Conservation (phyloP, 2,888 invertebrate genomes). For the Acleris cristana region DNA sequence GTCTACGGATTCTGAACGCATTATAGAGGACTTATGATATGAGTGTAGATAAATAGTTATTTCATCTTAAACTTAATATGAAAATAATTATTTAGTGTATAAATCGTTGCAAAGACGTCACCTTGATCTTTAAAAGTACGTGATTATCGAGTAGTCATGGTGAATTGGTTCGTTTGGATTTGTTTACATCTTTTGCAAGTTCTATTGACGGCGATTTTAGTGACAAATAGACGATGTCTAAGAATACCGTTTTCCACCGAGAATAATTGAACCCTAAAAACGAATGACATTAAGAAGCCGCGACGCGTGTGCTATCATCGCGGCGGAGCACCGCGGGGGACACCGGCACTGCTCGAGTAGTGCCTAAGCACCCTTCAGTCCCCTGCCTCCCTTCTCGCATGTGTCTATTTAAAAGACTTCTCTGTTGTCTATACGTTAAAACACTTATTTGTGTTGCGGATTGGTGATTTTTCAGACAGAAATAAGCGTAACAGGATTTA, state of each 20-base stretch:
- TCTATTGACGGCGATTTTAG: no score
- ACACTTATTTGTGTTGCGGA: neutral
- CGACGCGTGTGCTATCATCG: constrained; percentile 33
- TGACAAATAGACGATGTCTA: neutral
- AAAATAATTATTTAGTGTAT: no score
- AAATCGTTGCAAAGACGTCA: no score
- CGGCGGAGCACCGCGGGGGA: constrained; percentile 4
- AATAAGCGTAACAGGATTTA: no score
- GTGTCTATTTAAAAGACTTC: constrained; percentile 30
- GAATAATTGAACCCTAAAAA: constrained; percentile 31
- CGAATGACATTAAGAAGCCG: constrained; percentile 21
- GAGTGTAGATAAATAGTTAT: no score
- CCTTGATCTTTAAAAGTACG: no score
- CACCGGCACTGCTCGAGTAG: constrained; percentile 16
- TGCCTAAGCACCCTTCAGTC: constrained; percentile 24
- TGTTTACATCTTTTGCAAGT: no score
- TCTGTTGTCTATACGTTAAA: constrained; percentile 9
- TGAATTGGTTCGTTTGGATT: no score
- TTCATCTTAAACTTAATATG: no score
- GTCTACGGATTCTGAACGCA: no score
- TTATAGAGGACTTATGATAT: no score
- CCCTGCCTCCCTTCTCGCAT: constrained; percentile 22
- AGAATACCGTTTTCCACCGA: constrained; percentile 4
- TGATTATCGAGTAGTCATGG: no score
- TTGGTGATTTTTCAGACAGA: neutral